Percentiles rank a stretch among this genome's conserved stretches.
phyloP scores from a whole-genome alignment of 2,113 vertebrate genomes.

The Pluvialis apricaria region DNA sequence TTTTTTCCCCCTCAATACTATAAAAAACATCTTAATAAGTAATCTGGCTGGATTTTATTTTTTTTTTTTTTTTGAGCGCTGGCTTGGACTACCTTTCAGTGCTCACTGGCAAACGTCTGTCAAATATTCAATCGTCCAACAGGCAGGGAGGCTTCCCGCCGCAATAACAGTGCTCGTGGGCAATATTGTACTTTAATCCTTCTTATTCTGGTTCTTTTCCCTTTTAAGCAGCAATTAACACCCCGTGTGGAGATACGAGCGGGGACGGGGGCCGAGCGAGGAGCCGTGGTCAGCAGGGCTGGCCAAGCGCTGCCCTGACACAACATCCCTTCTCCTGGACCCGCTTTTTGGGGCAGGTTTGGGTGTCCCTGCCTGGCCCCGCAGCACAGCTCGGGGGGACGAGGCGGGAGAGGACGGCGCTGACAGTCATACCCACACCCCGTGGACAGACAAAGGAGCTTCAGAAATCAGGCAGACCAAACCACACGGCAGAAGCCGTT shows the following conservation, averaged over 20 bases:
- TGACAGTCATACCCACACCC: neutral
- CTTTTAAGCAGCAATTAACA: neutral
- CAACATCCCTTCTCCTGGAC: neutral
- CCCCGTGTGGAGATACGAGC: neutral
- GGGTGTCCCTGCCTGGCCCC: neutral
- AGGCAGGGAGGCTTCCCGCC: neutral
- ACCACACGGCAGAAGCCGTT: neutral
- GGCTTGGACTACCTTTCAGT: neutral
- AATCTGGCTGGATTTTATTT: neutral
- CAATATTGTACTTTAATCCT: neutral
- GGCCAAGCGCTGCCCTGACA: neutral
- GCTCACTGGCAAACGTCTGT: neutral
- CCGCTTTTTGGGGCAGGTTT: neutral
- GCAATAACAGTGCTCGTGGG: neutral
- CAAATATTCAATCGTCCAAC: neutral
- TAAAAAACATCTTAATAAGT: neutral
- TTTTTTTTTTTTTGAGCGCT: neutral
- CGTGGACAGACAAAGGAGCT: neutral
- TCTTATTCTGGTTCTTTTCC: neutral
- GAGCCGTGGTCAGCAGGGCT: neutral
- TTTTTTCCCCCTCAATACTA: accelerated
- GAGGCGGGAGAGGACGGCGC: accelerated
- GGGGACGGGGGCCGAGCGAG: neutral
- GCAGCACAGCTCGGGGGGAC: neutral
- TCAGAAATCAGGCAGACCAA: neutral